Evolutionary conservation across 1,140 invertebrate species (phyloP).

Genomic region (Anastrepha ludens): DNA sequence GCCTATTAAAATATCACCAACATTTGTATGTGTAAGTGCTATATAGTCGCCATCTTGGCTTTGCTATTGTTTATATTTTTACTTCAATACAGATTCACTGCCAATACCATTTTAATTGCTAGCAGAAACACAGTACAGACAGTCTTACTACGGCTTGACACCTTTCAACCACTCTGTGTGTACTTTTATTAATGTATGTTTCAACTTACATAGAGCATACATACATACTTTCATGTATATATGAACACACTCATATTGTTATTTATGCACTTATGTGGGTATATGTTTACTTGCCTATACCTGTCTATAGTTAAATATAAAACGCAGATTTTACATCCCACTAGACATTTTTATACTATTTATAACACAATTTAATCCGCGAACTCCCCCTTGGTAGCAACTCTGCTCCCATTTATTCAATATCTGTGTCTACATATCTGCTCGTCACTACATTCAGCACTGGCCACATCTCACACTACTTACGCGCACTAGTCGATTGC

Average conservation of each 20-base stretch:
- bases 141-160: background rate
- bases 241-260: too few relatives aligned
- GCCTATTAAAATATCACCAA: background rate
- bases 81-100: background rate
- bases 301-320: background rate
- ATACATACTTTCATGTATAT: too few relatives aligned
- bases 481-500: background rate
- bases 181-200: too few relatives aligned
- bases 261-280: too few relatives aligned
- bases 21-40: background rate
- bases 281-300: too few relatives aligned
- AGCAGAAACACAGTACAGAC: too few relatives aligned
- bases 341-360: background rate
- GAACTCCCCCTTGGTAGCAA: too few relatives aligned
- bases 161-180: too few relatives aligned
- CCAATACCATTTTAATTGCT: background rate
- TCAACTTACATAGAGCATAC: too few relatives aligned
- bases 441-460: conserved; percentile 22
- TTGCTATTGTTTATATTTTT: background rate
- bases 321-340: background rate
- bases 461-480: background rate
- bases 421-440: background rate
- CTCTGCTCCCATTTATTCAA: background rate
- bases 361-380: background rate
- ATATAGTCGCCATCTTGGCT: background rate